phyloP scores from a whole-genome alignment of 2,888 invertebrate genomes.

The Heliconius ismenius region DNA sequence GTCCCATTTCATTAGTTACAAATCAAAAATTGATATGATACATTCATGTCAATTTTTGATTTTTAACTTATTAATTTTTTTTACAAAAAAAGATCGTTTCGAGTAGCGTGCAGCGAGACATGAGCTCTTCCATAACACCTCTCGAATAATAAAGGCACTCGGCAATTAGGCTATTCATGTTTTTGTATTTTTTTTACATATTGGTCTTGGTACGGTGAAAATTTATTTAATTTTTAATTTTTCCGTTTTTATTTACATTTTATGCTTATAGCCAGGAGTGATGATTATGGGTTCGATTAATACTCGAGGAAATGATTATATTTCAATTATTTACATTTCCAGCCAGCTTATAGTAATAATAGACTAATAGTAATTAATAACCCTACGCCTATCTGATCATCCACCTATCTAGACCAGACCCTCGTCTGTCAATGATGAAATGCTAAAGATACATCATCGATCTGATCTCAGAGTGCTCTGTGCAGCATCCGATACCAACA shows the following conservation, averaged over 20 bases:
- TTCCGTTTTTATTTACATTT: too few species aligned
- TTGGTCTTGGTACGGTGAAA: not conserved
- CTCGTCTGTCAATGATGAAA: conserved; percentile 13
- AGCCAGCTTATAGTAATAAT: not conserved
- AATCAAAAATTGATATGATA: too few species aligned
- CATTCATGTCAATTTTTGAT: too few species aligned
- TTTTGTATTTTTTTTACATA: not conserved
- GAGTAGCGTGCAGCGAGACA: not conserved
- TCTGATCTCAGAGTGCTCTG: conserved; percentile 9
- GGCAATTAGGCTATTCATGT: not conserved
- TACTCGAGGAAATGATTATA: too few species aligned
- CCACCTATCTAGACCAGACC: not conserved
- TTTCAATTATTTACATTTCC: too few species aligned
- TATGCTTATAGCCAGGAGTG: too few species aligned
- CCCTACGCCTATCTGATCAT: not conserved
- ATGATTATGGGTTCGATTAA: too few species aligned
- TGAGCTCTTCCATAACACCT: not conserved
- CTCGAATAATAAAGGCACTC: not conserved
- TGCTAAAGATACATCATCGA: conserved; percentile 14
- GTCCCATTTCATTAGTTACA: too few species aligned
- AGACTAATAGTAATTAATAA: not conserved
- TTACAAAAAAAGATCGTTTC: not conserved
- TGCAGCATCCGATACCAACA: conserved; percentile 6
- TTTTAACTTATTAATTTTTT: not conserved
- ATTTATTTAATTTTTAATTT: too few species aligned